A percentile compares a stretch with the other conserved stretches of the same genome.
Conservation (phyloP, 2,797 vertebrate species). For the Parambassis ranga region DNA sequence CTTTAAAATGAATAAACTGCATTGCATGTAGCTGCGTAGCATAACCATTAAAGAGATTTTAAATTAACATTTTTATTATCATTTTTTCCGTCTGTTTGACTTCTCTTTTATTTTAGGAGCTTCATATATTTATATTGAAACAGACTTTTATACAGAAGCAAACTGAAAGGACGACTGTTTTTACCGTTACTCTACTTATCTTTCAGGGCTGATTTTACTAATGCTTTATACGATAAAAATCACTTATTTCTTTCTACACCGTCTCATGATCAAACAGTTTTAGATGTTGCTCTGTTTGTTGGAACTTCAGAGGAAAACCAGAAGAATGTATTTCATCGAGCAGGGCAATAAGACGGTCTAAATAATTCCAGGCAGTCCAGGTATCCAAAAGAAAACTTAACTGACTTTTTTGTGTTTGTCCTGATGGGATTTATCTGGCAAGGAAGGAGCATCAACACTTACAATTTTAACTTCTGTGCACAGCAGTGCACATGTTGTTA, state of each 20-base stretch:
- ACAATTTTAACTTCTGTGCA: too few species aligned
- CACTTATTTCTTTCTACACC: not conserved
- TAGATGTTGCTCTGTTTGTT: constrained; percentile 1
- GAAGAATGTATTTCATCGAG: constrained; percentile 7
- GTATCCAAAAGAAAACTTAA: constrained; percentile 21
- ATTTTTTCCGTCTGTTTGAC: constrained; percentile 61
- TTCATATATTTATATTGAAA: constrained; percentile 71
- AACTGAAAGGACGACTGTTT: constrained; percentile 56
- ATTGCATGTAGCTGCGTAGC: constrained; percentile 54
- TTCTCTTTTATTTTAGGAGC: constrained; percentile 61
- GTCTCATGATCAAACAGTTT: not conserved
- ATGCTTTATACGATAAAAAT: constrained; percentile 72
- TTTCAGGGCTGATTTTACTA: constrained; percentile 73
- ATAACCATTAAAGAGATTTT: constrained; percentile 9
- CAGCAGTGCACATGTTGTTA: too few species aligned
- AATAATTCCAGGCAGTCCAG: constrained; percentile 9
- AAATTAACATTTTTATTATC: too few species aligned
- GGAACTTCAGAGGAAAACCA: not conserved
- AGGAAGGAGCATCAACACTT: not conserved
- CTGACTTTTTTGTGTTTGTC: constrained; percentile 11
- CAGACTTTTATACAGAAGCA: constrained; percentile 67
- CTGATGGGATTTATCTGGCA: constrained; percentile 21
- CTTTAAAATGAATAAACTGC: constrained; percentile 32
- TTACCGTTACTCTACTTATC: constrained; percentile 61
- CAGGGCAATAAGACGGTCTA: constrained; percentile 1